Conservation (phyloP, 2,888 invertebrate species). For the Drosophila helvetica region DNA sequence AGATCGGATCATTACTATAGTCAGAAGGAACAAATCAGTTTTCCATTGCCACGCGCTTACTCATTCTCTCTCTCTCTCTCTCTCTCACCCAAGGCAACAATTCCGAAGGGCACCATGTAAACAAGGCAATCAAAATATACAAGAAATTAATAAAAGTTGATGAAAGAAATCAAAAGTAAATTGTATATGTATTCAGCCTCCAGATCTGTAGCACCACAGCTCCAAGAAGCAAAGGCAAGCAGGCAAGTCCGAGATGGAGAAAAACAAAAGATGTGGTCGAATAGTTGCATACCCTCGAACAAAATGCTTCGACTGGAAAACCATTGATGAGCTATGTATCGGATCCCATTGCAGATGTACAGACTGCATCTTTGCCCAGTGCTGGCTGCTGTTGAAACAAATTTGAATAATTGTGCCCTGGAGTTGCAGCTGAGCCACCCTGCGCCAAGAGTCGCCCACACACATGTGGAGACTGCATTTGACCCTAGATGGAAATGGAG, state of each 20-base stretch:
- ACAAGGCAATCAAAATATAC: conserved; percentile 55
- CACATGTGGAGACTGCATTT: not conserved
- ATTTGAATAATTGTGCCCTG: conserved; percentile 64
- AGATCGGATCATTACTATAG: too few relatives aligned
- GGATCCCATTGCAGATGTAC: too few relatives aligned
- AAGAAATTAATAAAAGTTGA: conserved; percentile 63
- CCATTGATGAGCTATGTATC: not conserved
- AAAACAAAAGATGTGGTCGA: conserved; percentile 2
- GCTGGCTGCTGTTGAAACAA: conserved; percentile 44
- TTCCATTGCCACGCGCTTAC: too few relatives aligned
- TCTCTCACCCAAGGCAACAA: not conserved
- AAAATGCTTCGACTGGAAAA: not conserved
- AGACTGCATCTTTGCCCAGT: conserved; percentile 26
- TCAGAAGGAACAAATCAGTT: too few relatives aligned
- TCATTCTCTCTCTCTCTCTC: too few relatives aligned
- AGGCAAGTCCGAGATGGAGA: not conserved
- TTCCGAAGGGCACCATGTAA: conserved; percentile 12
- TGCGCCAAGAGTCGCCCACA: conserved; percentile 24
- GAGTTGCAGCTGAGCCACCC: conserved; percentile 33
- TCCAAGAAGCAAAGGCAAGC: conserved; percentile 1
- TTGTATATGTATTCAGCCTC: conserved; percentile 32
- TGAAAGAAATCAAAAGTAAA: conserved; percentile 60
- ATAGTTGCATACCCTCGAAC: conserved; percentile 3
- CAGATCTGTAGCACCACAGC: conserved; percentile 11
- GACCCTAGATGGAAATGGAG: not conserved